Conservation (phyloP, 2,113 vertebrate genomes). For the Plecotus auritus region DNA sequence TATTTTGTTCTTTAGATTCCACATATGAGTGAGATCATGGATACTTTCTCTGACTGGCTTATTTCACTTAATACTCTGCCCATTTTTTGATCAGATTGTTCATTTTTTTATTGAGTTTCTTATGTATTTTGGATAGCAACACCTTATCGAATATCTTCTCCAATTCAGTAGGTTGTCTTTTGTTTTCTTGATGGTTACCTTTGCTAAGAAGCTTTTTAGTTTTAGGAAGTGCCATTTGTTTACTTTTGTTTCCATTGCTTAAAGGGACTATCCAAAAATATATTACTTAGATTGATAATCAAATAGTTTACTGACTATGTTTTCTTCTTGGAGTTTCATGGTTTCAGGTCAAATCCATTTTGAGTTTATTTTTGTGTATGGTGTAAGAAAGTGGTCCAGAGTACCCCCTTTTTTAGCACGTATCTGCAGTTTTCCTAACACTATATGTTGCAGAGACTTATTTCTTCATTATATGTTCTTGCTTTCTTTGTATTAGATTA, state of each 20-base stretch:
- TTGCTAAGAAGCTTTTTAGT: not conserved
- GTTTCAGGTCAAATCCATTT: not conserved
- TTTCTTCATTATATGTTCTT: not conserved
- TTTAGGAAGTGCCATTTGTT: not conserved
- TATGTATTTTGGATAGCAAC: not conserved
- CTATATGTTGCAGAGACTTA: not conserved
- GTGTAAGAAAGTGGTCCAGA: not conserved
- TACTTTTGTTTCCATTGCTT: not conserved
- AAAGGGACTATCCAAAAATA: not conserved
- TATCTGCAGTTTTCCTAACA: not conserved
- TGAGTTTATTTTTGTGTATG: not conserved
- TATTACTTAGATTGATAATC: not conserved
- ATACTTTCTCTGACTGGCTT: too few relatives aligned
- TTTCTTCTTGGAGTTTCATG: not conserved
- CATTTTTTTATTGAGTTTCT: not conserved
- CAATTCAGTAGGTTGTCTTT: not conserved
- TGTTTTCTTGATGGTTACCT: not conserved
- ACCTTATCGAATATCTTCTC: not conserved
- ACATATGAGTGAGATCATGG: too few relatives aligned
- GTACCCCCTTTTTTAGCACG: not conserved
- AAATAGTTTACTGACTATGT: not conserved
- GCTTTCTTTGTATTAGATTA: not conserved
- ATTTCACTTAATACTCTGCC: not conserved
- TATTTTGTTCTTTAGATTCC: too few relatives aligned
- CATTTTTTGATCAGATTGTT: not conserved